Evolutionary conservation across 92 coral and sea anemone species (phyloP).

Genomic region (Epizoanthus scotinus): DNA sequence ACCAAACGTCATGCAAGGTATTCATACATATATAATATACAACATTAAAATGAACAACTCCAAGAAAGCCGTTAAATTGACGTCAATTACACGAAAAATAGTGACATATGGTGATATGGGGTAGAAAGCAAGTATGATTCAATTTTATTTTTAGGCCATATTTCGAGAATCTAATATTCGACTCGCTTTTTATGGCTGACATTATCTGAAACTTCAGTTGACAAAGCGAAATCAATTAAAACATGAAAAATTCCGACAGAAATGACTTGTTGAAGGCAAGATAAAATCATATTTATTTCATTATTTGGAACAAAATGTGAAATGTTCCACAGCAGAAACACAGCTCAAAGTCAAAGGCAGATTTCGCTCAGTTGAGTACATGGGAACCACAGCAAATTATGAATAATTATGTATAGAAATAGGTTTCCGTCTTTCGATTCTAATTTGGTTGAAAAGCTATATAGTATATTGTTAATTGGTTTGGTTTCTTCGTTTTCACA

Average conservation of each 20-base stretch:
- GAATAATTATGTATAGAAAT: not conserved
- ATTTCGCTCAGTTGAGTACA: constrained; percentile 5
- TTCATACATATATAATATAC: too few relatives aligned
- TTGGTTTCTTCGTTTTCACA: not conserved
- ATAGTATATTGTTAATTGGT: not conserved
- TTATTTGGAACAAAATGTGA: not conserved
- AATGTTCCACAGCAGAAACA: not conserved
- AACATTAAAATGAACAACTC: constrained; percentile 34
- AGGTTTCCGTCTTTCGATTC: not conserved
- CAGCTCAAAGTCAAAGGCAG: not conserved
- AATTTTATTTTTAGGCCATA: not conserved
- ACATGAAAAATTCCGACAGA: constrained; percentile 12
- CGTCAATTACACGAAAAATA: constrained; percentile 4
- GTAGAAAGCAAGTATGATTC: not conserved
- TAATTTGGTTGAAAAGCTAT: not conserved
- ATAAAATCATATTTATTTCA: not conserved
- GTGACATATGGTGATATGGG: not conserved
- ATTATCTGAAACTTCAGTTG: constrained; percentile 17
- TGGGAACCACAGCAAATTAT: not conserved
- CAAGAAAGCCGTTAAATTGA: constrained; percentile 3
- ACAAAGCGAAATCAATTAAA: constrained; percentile 34
- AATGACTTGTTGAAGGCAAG: constrained; percentile 10
- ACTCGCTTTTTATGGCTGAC: not conserved
- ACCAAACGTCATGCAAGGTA: not conserved
- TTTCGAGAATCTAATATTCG: constrained; percentile 2